phyloP scores from a whole-genome alignment of 37 sponge, comb jelly and placozoan species.

The Cliona cf. orientalis region DNA sequence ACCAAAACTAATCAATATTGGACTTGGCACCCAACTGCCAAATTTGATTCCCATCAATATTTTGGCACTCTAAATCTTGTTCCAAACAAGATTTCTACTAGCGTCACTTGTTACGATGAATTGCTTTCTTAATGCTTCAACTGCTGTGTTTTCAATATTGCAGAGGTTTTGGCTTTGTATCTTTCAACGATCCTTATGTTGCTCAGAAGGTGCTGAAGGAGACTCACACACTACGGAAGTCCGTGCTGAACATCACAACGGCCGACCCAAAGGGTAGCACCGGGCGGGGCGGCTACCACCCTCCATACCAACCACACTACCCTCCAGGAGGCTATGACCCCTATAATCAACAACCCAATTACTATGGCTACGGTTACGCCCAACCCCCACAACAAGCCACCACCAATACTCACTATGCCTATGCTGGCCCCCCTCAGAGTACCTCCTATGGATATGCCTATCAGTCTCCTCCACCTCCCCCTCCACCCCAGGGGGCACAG shows the following conservation, averaged over 20 bases:
- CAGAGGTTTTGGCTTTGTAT: conserved; percentile 87
- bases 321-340: not conserved
- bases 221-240: conserved; percentile 58
- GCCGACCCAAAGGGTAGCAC: conserved; percentile 70
- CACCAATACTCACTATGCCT: not conserved
- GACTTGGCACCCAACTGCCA: no score
- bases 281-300: not conserved
- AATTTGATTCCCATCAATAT: no score
- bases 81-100: no score
- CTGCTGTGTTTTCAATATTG: not conserved
- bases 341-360: not conserved
- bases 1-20: no score
- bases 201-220: conserved; percentile 47
- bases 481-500: not conserved
- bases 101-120: not conserved
- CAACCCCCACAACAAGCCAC: not conserved
- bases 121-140: not conserved
- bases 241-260: conserved; percentile 59
- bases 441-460: not conserved
- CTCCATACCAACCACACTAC: not conserved
- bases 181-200: conserved; percentile 61
- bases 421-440: not conserved
- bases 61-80: no score
- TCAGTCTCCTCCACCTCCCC: not conserved
- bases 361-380: no score